Evolutionary conservation across 1,140 invertebrate species (phyloP), one percentile per base, ranked within the genome.

Genomic region (Wasmannia auropunctata): DNA sequence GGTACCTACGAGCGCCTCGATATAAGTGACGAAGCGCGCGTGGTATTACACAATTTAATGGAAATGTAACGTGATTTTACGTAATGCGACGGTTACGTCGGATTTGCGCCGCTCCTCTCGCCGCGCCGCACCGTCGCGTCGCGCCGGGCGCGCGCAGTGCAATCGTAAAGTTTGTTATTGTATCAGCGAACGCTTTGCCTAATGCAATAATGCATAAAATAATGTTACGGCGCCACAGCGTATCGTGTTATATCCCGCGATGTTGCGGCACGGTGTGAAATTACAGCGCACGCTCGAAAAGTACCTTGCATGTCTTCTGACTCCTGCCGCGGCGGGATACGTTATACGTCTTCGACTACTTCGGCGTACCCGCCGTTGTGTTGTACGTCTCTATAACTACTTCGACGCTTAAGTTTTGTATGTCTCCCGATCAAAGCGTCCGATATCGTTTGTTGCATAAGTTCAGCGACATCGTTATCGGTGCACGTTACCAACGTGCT

Each of bases 51-150:
- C 79, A 22, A 58, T 81, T 72, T 81, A 81, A 72, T 72, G 65
- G 79, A 46, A 72, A 72, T 40, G 11, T 58, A 40, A 81, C 79
- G 79, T 81, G 65, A 72, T 81, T 70, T 72, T 40, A 43, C 79
- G 79, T 56, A 72, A 81, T 69, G 25, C 67, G 11, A 56, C 76
- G 25, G n/a, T 19, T 72, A 34, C 75, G n/a, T 22, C 28, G 16
- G 60, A 60, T 63, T 51, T 37, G 31, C n/a, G n/a, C 10, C 11
- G 40, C 4, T 63, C 11, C 62, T 2, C 58, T 28, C 60, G 60
- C 7, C n/a, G n/a, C n/a, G n/a, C n/a, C n/a, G n/a, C n/a, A n/a
- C n/a, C n/a, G n/a, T n/a, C n/a, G n/a, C n/a, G n/a, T n/a, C n/a
- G n/a, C 10, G 62, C 4, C 16, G 19, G 19, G 31, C 31, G 8